These are phyloP conservation scores for Zenarchopterus dispar DNA, from an alignment of 2,797 vertebrate species.

Conservation along the genomic window DNA sequence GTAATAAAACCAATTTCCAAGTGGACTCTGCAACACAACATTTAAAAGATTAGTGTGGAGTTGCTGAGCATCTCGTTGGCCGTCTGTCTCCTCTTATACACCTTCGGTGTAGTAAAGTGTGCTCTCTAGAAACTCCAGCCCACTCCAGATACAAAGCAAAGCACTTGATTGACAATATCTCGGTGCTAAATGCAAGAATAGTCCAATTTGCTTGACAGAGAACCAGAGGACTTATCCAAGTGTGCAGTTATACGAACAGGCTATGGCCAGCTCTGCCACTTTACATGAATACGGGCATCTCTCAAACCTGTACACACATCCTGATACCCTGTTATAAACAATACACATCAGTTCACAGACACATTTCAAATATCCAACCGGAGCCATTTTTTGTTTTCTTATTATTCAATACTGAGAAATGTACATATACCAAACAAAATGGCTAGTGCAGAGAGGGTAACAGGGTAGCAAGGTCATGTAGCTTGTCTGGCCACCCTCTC, in stretches of 20 bases:
- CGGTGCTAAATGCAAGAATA: constrained; percentile 73
- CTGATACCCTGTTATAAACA: constrained; percentile 24
- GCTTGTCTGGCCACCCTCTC: constrained; percentile 73
- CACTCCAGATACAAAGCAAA: constrained; percentile 46
- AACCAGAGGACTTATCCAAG: constrained; percentile 61
- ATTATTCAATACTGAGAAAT: constrained; percentile 15
- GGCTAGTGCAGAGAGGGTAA: constrained; percentile 55
- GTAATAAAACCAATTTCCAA: too few relatives aligned
- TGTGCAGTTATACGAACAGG: constrained; percentile 58
- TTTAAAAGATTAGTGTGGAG: neutral
- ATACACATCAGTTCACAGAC: constrained; percentile 5
- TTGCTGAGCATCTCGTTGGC: neutral
- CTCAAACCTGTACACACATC: constrained; percentile 69
- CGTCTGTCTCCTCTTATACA: constrained; percentile 13
- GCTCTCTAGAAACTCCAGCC: constrained; percentile 17
- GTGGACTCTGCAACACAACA: too few relatives aligned
- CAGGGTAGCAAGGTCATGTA: constrained; percentile 82
- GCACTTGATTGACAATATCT: constrained; percentile 68
- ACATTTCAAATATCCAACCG: constrained; percentile 4
- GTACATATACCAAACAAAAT: constrained; percentile 31
- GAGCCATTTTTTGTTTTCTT: constrained; percentile 44
- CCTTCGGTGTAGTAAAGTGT: neutral
- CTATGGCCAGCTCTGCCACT: constrained; percentile 64
- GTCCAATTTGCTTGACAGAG: constrained; percentile 80
- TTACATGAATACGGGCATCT: constrained; percentile 73